Percentiles rank a stretch among this genome's conserved stretches.
Conservation (phyloP, 2,888 invertebrate species). For the Synergus japonicus region DNA sequence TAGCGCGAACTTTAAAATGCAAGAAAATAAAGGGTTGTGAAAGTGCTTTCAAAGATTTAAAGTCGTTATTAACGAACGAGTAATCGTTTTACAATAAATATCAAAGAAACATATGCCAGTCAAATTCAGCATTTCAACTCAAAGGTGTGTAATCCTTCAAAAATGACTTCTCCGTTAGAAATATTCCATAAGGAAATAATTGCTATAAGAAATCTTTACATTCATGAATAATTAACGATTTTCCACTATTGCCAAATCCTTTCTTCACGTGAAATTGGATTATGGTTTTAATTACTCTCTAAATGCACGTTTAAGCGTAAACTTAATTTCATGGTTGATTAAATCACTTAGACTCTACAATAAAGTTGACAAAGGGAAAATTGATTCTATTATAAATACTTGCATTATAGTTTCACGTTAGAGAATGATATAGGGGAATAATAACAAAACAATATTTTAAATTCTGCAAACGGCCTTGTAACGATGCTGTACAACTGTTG, state of each 20-base stretch:
- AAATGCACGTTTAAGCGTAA: slow-evolving; percentile 1
- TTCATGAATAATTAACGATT: background rate
- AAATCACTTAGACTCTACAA: background rate
- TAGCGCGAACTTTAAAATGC: slow-evolving; percentile 8
- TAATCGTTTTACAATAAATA: slow-evolving; percentile 17
- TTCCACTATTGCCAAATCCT: background rate
- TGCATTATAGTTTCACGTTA: slow-evolving; percentile 15
- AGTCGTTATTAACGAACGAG: slow-evolving; percentile 3
- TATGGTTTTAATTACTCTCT: background rate
- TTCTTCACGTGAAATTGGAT: background rate
- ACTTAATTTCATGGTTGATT: slow-evolving; percentile 12
- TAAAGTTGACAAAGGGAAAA: background rate
- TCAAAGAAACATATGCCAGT: background rate
- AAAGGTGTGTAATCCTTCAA: background rate
- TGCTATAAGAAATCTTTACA: background rate
- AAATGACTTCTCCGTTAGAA: background rate
- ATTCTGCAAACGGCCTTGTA: slow-evolving; percentile 34
- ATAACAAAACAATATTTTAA: slow-evolving; percentile 13
- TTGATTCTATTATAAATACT: slow-evolving; percentile 6
- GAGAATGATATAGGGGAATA: background rate
- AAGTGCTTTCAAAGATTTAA: slow-evolving; percentile 4
- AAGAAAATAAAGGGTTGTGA: slow-evolving; percentile 18
- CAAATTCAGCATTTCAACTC: background rate
- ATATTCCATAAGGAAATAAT: background rate
- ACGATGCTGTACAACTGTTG: slow-evolving; percentile 7